A percentile compares a stretch with the other conserved stretches of the same genome.
phyloP scores from a whole-genome alignment of 2,888 invertebrate species.

The Prosopocoilus inquinatus region DNA sequence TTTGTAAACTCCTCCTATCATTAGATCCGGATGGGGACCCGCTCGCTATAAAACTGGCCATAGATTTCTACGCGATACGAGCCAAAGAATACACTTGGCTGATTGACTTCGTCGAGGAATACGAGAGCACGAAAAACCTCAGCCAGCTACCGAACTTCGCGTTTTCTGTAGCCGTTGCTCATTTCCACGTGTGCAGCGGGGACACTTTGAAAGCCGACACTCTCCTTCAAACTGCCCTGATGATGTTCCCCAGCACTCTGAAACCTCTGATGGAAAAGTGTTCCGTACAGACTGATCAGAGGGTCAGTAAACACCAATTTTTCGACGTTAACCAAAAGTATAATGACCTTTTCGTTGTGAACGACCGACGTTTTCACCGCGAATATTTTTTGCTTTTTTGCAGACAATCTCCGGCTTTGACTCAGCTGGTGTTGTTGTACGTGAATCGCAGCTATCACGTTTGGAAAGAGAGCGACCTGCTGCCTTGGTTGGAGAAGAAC shows the following conservation, averaged over 20 bases:
- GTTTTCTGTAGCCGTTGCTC: conserved; percentile 75
- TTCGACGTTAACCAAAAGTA: conserved; percentile 45
- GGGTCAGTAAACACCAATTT: conserved; percentile 57
- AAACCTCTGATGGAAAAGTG: conserved; percentile 73
- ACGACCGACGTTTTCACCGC: background rate
- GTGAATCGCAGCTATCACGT: conserved; percentile 70
- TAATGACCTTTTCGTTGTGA: conserved; percentile 44
- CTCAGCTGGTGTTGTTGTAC: conserved; percentile 71
- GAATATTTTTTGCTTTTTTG: conserved; percentile 37
- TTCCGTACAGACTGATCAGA: conserved; percentile 67
- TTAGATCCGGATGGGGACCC: conserved; percentile 76
- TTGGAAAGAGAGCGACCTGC: conserved; percentile 74
- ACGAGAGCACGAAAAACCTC: conserved; percentile 65
- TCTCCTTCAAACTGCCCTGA: conserved; percentile 70
- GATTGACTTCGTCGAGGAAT: conserved; percentile 53
- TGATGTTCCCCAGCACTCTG: conserved; percentile 80
- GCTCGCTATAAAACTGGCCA: conserved; percentile 69
- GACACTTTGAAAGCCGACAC: conserved; percentile 55
- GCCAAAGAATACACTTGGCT: conserved; percentile 72
- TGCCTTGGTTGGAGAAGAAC: conserved; percentile 75
- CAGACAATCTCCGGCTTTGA: conserved; percentile 64
- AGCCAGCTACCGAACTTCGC: conserved; percentile 85
- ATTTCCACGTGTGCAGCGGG: conserved; percentile 59
- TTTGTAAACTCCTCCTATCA: conserved; percentile 78
- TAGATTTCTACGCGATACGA: conserved; percentile 81